Percentiles rank a stretch among this genome's conserved stretches.
phyloP scores from a whole-genome alignment of 2,113 vertebrate species.

The Isurus oxyrinchus region DNA sequence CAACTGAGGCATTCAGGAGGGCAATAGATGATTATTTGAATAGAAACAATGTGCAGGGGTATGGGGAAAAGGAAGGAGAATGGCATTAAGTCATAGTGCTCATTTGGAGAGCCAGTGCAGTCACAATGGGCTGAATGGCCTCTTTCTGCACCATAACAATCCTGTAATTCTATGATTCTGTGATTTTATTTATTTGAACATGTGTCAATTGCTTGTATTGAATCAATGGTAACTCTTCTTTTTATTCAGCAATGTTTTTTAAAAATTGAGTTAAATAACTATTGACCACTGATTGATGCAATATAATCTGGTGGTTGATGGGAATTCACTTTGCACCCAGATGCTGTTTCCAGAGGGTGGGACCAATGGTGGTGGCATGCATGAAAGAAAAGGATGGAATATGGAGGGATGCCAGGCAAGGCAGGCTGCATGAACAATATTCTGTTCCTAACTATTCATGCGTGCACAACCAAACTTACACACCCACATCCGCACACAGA shows the following conservation, averaged over 20 bases:
- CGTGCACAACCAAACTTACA: background rate
- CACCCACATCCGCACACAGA: background rate
- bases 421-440: background rate
- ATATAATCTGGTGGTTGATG: background rate
- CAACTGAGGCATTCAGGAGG: too few species aligned
- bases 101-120: too few species aligned
- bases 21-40: too few species aligned
- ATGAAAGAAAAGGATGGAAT: background rate
- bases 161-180: too few species aligned
- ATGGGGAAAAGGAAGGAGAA: too few species aligned
- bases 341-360: background rate
- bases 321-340: background rate
- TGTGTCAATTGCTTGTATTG: background rate
- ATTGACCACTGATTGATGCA: background rate
- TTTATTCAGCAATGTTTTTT: background rate
- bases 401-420: background rate
- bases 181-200: background rate
- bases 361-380: background rate
- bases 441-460: background rate
- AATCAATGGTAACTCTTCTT: background rate
- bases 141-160: too few species aligned
- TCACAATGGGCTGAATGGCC: too few species aligned
- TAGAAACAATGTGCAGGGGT: too few species aligned
- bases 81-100: too few species aligned
- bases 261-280: background rate